Base-by-base conservation (phyloP, 92 coral and sea anemone species). In the Parazoanthus darwini region DNA sequence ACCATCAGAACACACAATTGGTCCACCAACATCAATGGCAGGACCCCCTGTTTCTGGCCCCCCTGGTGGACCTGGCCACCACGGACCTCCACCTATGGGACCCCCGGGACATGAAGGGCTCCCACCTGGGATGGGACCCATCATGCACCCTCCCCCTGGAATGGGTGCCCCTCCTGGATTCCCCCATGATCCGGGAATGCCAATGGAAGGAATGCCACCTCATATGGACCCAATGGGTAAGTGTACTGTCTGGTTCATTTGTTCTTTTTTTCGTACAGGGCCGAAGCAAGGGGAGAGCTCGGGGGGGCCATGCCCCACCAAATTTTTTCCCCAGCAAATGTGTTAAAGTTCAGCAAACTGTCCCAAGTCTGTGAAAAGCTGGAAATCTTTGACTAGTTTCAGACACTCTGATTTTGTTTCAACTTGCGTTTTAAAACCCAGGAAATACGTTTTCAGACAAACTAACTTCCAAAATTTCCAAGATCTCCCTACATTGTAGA, bases 191-290 rank as follows among this genome's bases (percentile, higher is more conserved):
- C 89, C 89, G 91, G 94, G 93, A 88, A 86, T 96, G 75, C 98
- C 97, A 5, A 94, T 90, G 8, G 98, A 96, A 39, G 99, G 96
- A 50, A 91, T 97, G 93, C 98, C 93, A 23, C 99, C 93, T 13
- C 95, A 91, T 18, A 88, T 92, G 92, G 98, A 96, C 78, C 89
- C 90, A 18, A 80, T 90, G 92, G 95, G 98, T 92, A 82, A 92
- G 91, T 88, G 26, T 16, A 43, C 43, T 13, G 78, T 70, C 22
- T 38, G 8, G 75, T 38, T 33, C 1, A 4, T 63, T 9, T 15
- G 9, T 1, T 36, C 16, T 22, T 66, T 25, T 6, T 63, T 10
- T 58, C 15, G 66, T 63, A 11, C 33, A 29, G 33, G 33, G 33
- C 33, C 33, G 33, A 29, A 29, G 33, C 33, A 29, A 29, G 33